phyloP scores from a whole-genome alignment of 2,888 invertebrate genomes.

The Meteorus colon region DNA sequence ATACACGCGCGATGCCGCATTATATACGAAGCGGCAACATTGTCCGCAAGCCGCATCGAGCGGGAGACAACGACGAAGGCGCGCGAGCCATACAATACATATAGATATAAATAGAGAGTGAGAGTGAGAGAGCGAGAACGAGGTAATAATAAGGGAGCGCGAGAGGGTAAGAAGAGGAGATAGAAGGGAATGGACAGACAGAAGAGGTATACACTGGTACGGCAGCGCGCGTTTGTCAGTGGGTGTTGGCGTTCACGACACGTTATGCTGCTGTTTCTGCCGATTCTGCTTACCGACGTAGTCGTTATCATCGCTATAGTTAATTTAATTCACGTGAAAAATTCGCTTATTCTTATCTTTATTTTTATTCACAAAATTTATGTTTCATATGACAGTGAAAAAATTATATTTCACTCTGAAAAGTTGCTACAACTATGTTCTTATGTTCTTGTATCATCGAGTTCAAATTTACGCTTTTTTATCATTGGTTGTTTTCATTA shows the following conservation, averaged over 20 bases:
- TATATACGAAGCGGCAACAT: constrained; percentile 62
- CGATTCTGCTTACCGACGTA: constrained; percentile 67
- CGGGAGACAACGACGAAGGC: constrained; percentile 24
- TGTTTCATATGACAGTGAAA: too few relatives aligned
- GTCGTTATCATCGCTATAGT: constrained; percentile 8
- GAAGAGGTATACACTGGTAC: constrained; percentile 4
- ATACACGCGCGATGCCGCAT: background rate
- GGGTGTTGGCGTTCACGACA: constrained; percentile 58
- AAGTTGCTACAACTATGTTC: too few relatives aligned
- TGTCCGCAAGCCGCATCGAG: constrained; percentile 51
- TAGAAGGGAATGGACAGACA: constrained; percentile 25
- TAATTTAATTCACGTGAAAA: background rate
- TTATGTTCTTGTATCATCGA: too few relatives aligned
- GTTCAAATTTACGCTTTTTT: too few relatives aligned
- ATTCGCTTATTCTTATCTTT: too few relatives aligned
- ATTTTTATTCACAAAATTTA: too few relatives aligned
- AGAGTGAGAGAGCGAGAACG: constrained; percentile 34
- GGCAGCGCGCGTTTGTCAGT: constrained; percentile 54
- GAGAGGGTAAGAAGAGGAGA: constrained; percentile 24
- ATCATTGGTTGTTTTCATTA: too few relatives aligned
- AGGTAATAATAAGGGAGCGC: constrained; percentile 36
- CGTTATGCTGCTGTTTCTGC: constrained; percentile 53
- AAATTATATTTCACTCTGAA: too few relatives aligned
- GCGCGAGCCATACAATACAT: constrained; percentile 11
- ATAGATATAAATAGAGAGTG: background rate